A percentile compares a stretch with the other conserved stretches of the same genome.
Conservation (phyloP, 1,140 invertebrate species). For the Drosophila sp. region DNA sequence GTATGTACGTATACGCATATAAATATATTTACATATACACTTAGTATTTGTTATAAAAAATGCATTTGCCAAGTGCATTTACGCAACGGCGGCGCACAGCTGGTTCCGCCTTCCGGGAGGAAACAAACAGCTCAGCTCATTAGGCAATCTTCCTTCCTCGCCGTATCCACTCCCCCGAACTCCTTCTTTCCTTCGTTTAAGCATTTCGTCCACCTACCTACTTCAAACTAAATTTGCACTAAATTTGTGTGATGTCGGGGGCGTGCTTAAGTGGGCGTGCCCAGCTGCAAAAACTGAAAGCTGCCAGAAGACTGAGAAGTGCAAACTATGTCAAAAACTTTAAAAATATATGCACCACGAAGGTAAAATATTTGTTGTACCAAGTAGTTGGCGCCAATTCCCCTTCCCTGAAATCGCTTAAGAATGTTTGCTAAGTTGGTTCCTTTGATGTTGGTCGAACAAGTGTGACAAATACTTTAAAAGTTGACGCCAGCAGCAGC, state of each 20-base stretch:
- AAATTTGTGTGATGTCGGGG: conserved; percentile 36
- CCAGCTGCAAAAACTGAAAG: conserved; percentile 49
- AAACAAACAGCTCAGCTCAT: conserved; percentile 52
- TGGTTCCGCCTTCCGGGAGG: conserved; percentile 8
- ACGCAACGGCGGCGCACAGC: conserved; percentile 27
- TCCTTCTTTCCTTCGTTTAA: neutral
- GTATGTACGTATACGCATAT: neutral
- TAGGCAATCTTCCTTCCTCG: conserved; percentile 49
- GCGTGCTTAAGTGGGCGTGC: conserved; percentile 71
- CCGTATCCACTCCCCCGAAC: neutral
- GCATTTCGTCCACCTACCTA: neutral
- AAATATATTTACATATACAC: neutral
- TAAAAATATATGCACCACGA: conserved; percentile 68
- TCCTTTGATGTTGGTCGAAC: conserved; percentile 35
- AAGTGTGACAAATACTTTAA: conserved; percentile 73
- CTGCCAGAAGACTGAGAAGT: neutral
- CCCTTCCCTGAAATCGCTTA: neutral
- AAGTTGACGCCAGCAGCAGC: conserved; percentile 58
- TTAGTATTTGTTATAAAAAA: conserved; percentile 42
- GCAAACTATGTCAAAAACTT: conserved; percentile 80
- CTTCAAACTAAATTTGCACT: conserved; percentile 56
- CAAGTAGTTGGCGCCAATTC: conserved; percentile 22
- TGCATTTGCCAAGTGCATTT: conserved; percentile 51
- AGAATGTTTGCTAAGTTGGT: conserved; percentile 40
- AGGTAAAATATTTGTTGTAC: conserved; percentile 64